These are phyloP conservation scores for Montipora efflorescens DNA, from an alignment of 64 coral and sea anemone species.

Conservation along the genomic window DNA sequence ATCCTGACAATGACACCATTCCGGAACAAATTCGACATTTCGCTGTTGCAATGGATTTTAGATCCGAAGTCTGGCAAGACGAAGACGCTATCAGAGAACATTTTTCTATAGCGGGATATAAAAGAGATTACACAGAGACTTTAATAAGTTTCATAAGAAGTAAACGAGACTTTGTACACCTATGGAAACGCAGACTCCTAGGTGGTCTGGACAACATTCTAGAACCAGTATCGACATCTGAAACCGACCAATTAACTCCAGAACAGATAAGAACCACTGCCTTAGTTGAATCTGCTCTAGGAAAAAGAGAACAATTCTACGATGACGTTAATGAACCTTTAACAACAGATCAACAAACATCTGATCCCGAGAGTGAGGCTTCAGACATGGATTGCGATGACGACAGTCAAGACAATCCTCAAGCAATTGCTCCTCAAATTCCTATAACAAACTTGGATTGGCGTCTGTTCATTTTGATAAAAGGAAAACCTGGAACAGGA, in stretches of 20 bases:
- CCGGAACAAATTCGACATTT: not conserved
- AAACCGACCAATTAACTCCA: not conserved
- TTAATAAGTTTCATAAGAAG: not conserved
- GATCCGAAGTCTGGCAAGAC: not conserved
- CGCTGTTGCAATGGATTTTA: not conserved
- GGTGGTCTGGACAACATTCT: not conserved
- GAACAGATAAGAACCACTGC: not conserved
- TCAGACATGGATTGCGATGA: not conserved
- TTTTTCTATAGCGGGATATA: not conserved
- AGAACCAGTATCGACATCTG: not conserved
- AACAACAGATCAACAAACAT: not conserved
- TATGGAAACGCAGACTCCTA: not conserved
- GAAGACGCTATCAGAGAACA: not conserved
- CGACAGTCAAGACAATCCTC: not conserved
- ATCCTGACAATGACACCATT: not conserved
- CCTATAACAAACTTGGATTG: not conserved
- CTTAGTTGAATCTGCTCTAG: not conserved
- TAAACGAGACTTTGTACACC: not conserved
- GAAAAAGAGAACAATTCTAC: not conserved
- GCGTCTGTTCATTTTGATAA: not conserved
- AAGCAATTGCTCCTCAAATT: not conserved
- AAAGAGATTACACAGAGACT: not conserved
- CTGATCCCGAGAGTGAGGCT: not conserved
- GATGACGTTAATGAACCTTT: not conserved
- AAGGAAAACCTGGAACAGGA: constrained; percentile 24